Conservation (phyloP, 2,113 vertebrate species). For the Pampusana beccarii region DNA sequence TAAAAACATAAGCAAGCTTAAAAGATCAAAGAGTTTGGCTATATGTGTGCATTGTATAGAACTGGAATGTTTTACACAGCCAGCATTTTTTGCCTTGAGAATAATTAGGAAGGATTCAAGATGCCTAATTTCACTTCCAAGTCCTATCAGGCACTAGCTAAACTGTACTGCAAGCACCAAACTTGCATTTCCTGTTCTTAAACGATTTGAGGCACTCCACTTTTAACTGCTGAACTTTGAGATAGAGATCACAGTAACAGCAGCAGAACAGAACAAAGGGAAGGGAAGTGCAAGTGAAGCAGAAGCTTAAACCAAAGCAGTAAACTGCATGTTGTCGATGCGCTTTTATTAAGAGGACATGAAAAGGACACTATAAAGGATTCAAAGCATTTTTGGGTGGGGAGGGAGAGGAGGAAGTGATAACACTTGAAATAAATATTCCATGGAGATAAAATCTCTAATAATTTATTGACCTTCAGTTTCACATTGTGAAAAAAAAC, state of each 20-base stretch:
- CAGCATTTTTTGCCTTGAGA: constrained; percentile 22
- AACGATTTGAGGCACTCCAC: constrained; percentile 5
- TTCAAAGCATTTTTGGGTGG: not conserved
- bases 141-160: constrained; percentile 14
- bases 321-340: constrained; percentile 5
- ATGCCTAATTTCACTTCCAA: constrained; percentile 25
- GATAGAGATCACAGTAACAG: constrained; percentile 46
- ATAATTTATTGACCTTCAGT: constrained; percentile 98
- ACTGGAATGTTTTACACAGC: not conserved
- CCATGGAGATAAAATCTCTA: constrained; percentile 87
- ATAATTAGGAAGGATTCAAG: constrained; percentile 8
- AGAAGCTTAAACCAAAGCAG: constrained; percentile 72
- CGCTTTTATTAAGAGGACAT: constrained; percentile 18
- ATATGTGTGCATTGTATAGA: not conserved
- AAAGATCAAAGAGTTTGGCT: not conserved
- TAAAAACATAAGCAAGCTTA: not conserved
- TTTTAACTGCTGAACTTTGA: constrained; percentile 62
- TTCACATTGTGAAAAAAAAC: constrained; percentile 95
- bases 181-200: constrained; percentile 62
- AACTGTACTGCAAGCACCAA: constrained; percentile 17
- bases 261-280: constrained; percentile 57
- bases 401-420: not conserved
- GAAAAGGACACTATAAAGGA: not conserved
- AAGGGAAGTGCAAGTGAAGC: constrained; percentile 45
- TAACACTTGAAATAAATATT: constrained; percentile 16